Conservation (phyloP, 2,888 invertebrate genomes). For the Spodoptera picta region DNA sequence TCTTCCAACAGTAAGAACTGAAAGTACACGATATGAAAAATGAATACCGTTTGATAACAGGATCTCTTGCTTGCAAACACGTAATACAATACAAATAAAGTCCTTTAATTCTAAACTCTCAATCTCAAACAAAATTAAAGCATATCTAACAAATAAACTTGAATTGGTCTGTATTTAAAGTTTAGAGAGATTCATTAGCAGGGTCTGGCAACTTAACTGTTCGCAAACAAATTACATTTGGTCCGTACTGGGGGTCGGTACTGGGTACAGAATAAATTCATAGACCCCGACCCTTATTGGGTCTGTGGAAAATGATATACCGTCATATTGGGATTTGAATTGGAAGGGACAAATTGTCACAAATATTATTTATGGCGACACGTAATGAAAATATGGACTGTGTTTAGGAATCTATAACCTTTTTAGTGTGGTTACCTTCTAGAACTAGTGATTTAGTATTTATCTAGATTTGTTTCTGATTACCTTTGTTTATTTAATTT, state of each 20-base stretch:
- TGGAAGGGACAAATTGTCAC: constrained; percentile 12
- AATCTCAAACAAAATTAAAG: constrained; percentile 29
- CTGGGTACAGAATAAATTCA: constrained; percentile 30
- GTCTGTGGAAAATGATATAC: constrained; percentile 19
- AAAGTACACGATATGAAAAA: too few species aligned
- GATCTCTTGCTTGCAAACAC: too few species aligned
- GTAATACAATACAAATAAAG: constrained; percentile 4
- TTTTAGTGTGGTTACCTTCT: too few species aligned
- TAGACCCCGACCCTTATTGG: constrained; percentile 20
- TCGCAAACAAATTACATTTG: constrained; percentile 51
- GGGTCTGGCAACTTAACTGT: constrained; percentile 14
- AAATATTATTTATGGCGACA: constrained; percentile 23
- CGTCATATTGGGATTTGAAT: constrained; percentile 32
- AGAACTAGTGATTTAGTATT: too few species aligned
- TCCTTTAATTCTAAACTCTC: constrained; percentile 1
- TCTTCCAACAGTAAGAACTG: too few species aligned
- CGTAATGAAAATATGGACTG: background rate
- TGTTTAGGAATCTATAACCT: background rate
- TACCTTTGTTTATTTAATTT: too few species aligned
- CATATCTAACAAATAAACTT: constrained; percentile 28
- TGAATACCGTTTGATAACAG: too few species aligned
- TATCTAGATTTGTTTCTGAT: too few species aligned
- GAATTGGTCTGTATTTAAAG: constrained; percentile 17
- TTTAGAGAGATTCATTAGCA: constrained; percentile 33
- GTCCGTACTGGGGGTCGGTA: constrained; percentile 11